Evolutionary conservation across 1,140 invertebrate genomes (phyloP).

Genomic region (Leptinotarsa texana): DNA sequence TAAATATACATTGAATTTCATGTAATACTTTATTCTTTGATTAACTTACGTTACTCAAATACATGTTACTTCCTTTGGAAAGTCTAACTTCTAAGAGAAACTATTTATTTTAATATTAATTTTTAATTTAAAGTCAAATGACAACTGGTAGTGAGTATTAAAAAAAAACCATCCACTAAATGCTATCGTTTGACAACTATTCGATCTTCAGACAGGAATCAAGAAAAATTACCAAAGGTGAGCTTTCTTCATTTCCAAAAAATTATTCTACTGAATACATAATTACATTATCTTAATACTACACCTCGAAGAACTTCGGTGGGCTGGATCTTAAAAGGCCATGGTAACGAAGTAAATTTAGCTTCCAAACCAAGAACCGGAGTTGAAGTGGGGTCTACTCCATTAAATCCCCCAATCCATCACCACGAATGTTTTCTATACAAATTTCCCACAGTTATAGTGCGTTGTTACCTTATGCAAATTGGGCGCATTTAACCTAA

Average conservation of each 20-base stretch:
- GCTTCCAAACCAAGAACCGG: neutral
- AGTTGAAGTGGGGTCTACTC: neutral
- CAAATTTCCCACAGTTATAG: conserved; percentile 1
- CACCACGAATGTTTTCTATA: neutral
- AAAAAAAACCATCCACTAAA: neutral
- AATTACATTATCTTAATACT: neutral
- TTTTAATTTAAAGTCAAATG: no score
- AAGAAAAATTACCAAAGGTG: no score
- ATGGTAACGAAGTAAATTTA: neutral
- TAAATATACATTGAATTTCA: no score
- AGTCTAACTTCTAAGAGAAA: no score
- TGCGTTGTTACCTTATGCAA: conserved; percentile 39
- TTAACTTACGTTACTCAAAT: no score
- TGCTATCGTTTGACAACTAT: neutral
- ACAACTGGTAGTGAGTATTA: no score
- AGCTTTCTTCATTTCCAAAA: no score
- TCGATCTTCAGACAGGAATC: no score
- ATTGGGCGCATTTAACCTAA: conserved; percentile 43
- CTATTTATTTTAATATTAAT: no score
- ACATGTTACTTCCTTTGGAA: no score
- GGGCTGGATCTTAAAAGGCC: neutral
- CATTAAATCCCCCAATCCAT: neutral
- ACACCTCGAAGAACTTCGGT: neutral
- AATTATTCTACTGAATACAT: neutral
- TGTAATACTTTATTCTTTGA: no score